These are phyloP conservation scores for Pteruthius melanotis DNA, from an alignment of 2,113 vertebrate species.

Conservation along the genomic window DNA sequence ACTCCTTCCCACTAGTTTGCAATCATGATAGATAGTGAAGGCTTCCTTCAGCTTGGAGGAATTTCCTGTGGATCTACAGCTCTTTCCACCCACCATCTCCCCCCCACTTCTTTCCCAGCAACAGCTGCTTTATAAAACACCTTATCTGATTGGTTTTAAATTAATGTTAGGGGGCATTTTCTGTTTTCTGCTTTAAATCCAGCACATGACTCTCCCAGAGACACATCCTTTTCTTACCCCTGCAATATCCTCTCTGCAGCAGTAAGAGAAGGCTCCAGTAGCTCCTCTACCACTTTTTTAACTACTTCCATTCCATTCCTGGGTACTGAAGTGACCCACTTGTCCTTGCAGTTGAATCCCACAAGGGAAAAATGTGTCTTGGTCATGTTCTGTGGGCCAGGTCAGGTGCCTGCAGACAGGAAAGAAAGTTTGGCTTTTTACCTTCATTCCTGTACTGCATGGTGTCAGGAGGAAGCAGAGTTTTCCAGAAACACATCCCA, in stretches of 20 bases:
- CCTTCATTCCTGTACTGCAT: neutral
- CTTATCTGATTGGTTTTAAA: neutral
- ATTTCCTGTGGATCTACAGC: neutral
- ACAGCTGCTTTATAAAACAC: neutral
- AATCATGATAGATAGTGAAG: neutral
- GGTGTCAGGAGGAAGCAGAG: neutral
- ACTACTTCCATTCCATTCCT: neutral
- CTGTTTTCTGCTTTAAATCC: neutral
- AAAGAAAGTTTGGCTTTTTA: neutral
- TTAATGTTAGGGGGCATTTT: neutral
- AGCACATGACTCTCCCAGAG: neutral
- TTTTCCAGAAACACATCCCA: neutral
- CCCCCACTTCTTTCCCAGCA: neutral
- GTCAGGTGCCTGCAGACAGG: neutral
- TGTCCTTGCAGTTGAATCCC: neutral
- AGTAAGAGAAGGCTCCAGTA: neutral
- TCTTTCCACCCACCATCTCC: neutral
- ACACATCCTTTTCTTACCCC: neutral
- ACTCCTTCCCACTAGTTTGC: neutral
- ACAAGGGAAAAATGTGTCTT: neutral
- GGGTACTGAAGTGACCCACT: fast-evolving
- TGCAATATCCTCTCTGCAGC: neutral
- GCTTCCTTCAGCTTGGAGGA: neutral
- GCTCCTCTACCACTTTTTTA: neutral
- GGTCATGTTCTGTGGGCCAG: neutral